Evolutionary conservation across 2,797 vertebrate genomes (phyloP).

Genomic region (Diglossa cyanea): DNA sequence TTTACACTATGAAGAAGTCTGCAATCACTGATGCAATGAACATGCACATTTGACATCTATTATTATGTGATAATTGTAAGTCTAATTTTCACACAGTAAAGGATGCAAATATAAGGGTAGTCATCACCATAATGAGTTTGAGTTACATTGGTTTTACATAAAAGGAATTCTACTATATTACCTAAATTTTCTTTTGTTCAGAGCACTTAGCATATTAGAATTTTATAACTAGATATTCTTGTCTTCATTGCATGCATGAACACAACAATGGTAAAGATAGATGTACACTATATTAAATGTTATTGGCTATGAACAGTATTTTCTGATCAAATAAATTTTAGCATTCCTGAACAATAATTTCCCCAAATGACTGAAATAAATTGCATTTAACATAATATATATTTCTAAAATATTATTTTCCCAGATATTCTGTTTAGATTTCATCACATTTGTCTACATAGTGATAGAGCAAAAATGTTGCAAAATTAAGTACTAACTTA

Average conservation of each 20-base stretch:
- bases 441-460: not conserved
- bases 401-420: not conserved
- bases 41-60: not conserved
- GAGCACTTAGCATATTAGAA: not conserved
- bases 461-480: not conserved
- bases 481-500: not conserved
- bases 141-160: not conserved
- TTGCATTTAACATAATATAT: not conserved
- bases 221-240: not conserved
- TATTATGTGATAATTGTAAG: not conserved
- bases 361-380: not conserved
- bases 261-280: not conserved
- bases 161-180: not conserved
- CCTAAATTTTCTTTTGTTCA: not conserved
- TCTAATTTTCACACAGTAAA: not conserved
- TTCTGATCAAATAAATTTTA: not conserved
- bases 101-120: not conserved
- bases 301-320: not conserved
- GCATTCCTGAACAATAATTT: not conserved
- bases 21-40: not conserved
- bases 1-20: not conserved
- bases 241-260: not conserved
- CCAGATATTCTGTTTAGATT: not conserved
- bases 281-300: not conserved
- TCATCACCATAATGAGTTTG: not conserved